phyloP scores from a whole-genome alignment of 2,797 vertebrate genomes.

The Microhierax caerulescens region DNA sequence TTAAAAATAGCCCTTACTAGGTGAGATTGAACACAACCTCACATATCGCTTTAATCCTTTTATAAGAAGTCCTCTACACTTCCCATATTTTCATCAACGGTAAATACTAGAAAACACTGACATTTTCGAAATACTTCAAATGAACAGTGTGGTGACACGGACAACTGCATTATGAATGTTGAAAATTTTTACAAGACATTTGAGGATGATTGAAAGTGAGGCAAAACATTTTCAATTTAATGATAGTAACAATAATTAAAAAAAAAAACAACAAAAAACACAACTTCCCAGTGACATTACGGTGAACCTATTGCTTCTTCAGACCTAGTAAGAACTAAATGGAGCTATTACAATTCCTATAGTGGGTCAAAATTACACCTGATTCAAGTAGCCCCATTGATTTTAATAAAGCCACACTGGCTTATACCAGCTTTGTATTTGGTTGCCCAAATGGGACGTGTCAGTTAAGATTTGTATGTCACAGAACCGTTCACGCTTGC shows the following conservation, averaged over 20 bases:
- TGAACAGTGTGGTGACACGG: neutral
- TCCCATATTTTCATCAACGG: neutral
- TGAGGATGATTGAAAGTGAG: neutral
- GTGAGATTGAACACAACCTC: neutral
- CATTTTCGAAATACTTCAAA: neutral
- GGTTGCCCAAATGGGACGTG: neutral
- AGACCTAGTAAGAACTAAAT: neutral
- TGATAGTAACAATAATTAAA: neutral
- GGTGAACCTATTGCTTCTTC: neutral
- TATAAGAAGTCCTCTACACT: neutral
- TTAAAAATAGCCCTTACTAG: neutral
- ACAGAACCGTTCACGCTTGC: neutral
- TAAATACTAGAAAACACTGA: neutral
- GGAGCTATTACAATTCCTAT: neutral
- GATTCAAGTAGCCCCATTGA: neutral
- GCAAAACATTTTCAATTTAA: constrained; percentile 2
- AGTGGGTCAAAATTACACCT: neutral
- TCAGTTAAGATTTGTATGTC: neutral
- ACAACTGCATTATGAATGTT: neutral
- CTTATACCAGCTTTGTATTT: neutral
- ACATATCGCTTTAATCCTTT: neutral
- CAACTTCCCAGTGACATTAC: neutral
- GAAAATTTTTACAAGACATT: neutral
- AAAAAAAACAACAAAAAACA: too few relatives aligned
- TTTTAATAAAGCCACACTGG: neutral